Evolutionary conservation across 2,888 invertebrate genomes (phyloP), one percentile per base, ranked within the genome.

Genomic region (Deroplatys truncata): DNA sequence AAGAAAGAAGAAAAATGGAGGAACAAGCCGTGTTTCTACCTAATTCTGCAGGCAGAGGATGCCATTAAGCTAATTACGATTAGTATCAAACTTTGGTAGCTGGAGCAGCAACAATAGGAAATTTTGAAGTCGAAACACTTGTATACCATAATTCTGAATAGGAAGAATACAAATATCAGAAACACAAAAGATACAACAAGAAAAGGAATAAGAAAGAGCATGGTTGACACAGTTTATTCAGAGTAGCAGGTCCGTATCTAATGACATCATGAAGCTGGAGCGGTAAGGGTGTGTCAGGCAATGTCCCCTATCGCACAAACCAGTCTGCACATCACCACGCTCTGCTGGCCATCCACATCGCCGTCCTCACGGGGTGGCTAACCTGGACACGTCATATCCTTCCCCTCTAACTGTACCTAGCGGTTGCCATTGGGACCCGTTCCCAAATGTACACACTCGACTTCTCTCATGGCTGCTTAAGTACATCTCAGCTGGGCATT

Each of bases 301-400:
- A 49, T 84, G 72, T 84, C 29, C 84, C 85, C 43, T 84, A 28
- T 88, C 88, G 82, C 56, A 84, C 85, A 49, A 82, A 31, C 49
- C 28, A 56, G 88, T 84, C 43, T 84, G 84, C 29, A 29, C 72
- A 85, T 85, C 35, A 49, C 49, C 29, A 43, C n/a, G 89, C 72
- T 89, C 85, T 89, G 85, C 28, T 85, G 85, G n/a, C 72, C 89
- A 89, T 85, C 85, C 89, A 84, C 84, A 85, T 89, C 89, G 89
- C 85, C 89, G 82, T 89, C 85, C 89, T 82, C 89, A 28, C 31
- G 85, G 88, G 88, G 84, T 86, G 25, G 88, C 84, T 87, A 82
- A 84, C 86, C 87, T 89, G 29, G 83, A 28, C 87, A 28, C 56
- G 56, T 20, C 56, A 72, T 72, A 72, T 72, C 56, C 56, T 72